Percentiles rank a stretch among this genome's conserved stretches.
Evolutionary conservation across 2,113 vertebrate genomes (phyloP).

Genomic region (Ophthalmolycus amberensis): DNA sequence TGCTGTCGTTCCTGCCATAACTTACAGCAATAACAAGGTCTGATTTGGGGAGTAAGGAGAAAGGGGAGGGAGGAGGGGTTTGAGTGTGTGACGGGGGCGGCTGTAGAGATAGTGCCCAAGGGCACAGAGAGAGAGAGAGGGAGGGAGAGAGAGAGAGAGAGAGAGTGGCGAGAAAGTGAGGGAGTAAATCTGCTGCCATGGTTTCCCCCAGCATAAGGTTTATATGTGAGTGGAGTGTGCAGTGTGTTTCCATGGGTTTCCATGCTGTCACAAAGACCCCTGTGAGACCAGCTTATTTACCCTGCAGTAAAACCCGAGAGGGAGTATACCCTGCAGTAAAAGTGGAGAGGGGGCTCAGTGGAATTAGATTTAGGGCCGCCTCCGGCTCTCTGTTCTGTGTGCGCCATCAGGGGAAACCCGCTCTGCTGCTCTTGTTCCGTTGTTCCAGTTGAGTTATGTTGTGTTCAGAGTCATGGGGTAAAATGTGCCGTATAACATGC

Average conservation of each 20-base stretch:
- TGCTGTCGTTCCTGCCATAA: constrained; percentile 39
- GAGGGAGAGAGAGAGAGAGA: constrained; percentile 29
- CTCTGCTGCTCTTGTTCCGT: constrained; percentile 48
- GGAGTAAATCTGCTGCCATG: constrained; percentile 67
- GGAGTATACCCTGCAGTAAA: constrained; percentile 79
- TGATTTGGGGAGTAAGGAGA: constrained; percentile 36
- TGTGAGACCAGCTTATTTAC: constrained; percentile 82
- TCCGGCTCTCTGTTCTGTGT: constrained; percentile 68
- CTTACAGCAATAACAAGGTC: constrained; percentile 69
- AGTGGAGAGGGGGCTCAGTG: constrained; percentile 67
- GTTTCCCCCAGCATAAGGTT: constrained; percentile 66
- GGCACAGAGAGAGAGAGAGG: constrained; percentile 38
- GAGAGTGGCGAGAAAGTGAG: constrained; percentile 29
- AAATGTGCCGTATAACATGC: constrained; percentile 39
- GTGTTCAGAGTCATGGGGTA: constrained; percentile 26
- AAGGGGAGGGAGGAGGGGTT: constrained; percentile 16
- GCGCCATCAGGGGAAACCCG: constrained; percentile 67
- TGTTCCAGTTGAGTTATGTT: constrained; percentile 66
- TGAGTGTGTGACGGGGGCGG: neutral
- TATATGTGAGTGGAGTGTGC: constrained; percentile 61
- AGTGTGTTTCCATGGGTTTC: constrained; percentile 76
- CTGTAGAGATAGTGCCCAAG: constrained; percentile 46
- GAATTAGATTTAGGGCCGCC: constrained; percentile 77
- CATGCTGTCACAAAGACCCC: constrained; percentile 82
- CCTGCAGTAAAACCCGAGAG: constrained; percentile 83